These are phyloP conservation scores for Sternarchorhynchus goeldii DNA, from an alignment of 2,797 vertebrate genomes.

Conservation along the genomic window DNA sequence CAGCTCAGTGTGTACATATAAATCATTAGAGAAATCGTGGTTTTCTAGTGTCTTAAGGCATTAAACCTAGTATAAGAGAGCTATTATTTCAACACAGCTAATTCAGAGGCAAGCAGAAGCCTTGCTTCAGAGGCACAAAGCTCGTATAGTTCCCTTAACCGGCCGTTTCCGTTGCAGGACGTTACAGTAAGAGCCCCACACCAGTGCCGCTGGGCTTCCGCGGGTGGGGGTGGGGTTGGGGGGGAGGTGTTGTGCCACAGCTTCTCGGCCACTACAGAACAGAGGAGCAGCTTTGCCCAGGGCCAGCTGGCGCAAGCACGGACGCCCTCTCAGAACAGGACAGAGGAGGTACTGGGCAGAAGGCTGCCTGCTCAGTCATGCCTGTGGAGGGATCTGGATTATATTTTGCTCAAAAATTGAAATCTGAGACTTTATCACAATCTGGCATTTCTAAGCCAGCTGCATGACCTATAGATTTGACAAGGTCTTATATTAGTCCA, in stretches of 20 bases:
- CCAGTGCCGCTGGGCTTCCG: conserved; percentile 32
- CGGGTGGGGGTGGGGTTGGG: no score
- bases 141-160: conserved; percentile 23
- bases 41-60: conserved; percentile 6
- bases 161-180: conserved; percentile 30
- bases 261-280: conserved; percentile 14
- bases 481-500: not conserved
- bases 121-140: conserved; percentile 30
- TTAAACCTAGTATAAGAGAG: conserved; percentile 33
- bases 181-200: conserved; percentile 49
- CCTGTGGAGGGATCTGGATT: not conserved
- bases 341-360: not conserved
- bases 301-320: conserved; percentile 49
- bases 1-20: conserved; percentile 18
- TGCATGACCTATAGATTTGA: not conserved
- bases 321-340: not conserved
- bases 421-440: not conserved
- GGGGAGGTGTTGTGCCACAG: conserved; percentile 33
- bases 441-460: not conserved
- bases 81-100: conserved; percentile 37
- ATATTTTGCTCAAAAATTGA: conserved; percentile 1
- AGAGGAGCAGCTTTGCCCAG: conserved; percentile 23
- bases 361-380: conserved; percentile 6
- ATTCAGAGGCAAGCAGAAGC: conserved; percentile 28
- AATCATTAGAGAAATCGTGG: conserved; percentile 13